These are phyloP conservation scores for Drosophila suzukii DNA, from an alignment of 1,140 invertebrate genomes.

Conservation along the genomic window DNA sequence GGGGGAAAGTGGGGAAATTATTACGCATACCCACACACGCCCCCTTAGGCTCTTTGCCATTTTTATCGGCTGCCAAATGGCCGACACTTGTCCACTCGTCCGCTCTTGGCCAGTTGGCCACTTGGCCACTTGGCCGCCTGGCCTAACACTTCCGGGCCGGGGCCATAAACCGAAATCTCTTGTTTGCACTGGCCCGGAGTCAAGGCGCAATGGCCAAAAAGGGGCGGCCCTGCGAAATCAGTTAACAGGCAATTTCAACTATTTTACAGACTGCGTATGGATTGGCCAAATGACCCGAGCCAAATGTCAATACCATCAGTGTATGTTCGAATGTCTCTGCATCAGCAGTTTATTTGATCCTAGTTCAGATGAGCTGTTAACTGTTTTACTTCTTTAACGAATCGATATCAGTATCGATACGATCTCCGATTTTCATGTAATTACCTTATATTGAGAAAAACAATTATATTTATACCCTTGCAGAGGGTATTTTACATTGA, in stretches of 20 bases:
- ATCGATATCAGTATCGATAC: no score
- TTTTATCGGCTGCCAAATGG: slow-evolving; percentile 81
- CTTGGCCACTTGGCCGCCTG: slow-evolving; percentile 5
- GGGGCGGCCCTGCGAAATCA: slow-evolving; percentile 50
- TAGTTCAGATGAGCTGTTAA: no score
- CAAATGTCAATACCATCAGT: slow-evolving; percentile 78
- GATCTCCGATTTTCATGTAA: no score
- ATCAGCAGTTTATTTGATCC: no score
- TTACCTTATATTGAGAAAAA: no score
- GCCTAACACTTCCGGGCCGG: slow-evolving; percentile 66
- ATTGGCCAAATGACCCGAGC: slow-evolving; percentile 72
- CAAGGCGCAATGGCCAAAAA: slow-evolving; percentile 5
- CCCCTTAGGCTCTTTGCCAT: slow-evolving; percentile 54
- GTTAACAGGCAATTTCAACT: slow-evolving; percentile 79
- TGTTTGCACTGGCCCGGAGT: slow-evolving; percentile 43
- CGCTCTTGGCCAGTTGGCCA: slow-evolving; percentile 42
- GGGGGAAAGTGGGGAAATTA: slow-evolving; percentile 22
- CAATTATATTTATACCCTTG: no score
- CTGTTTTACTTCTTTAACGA: no score
- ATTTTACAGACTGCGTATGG: slow-evolving; percentile 68
- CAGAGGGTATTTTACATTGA: no score
- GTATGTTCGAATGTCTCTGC: slow-evolving; percentile 15
- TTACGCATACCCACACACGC: slow-evolving; percentile 38
- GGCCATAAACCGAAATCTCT: slow-evolving; percentile 58
- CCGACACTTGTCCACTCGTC: slow-evolving; percentile 60